A percentile compares a stretch with the other conserved stretches of the same genome.
phyloP scores from a whole-genome alignment of 2,113 vertebrate species.

The Mustela lutreola region DNA sequence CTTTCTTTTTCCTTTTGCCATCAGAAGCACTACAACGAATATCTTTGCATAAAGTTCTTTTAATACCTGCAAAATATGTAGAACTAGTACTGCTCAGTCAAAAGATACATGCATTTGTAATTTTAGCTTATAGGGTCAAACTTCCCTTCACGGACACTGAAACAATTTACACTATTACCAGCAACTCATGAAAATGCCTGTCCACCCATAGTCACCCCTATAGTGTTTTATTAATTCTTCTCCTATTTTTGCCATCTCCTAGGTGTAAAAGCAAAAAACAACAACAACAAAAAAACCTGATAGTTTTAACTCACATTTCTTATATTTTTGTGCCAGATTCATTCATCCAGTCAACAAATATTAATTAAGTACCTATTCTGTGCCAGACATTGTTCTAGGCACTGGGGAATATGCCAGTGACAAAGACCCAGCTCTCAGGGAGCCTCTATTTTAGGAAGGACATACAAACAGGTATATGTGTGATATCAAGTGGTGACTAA shows the following conservation, averaged over 20 bases:
- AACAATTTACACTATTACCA: not conserved
- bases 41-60: not conserved
- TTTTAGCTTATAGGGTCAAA: not conserved
- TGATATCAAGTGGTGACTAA: not conserved
- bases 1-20: not conserved
- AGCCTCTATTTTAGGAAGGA: not conserved
- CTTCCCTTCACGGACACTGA: not conserved
- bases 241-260: constrained; percentile 3
- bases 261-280: not conserved
- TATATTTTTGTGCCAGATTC: not conserved
- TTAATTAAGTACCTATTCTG: too few species aligned
- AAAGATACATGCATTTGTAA: not conserved
- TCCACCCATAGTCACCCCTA: not conserved
- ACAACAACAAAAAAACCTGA: not conserved
- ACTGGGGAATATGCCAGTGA: not conserved
- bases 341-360: too few species aligned
- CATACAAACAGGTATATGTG: not conserved
- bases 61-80: not conserved
- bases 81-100: not conserved
- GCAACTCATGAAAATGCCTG: not conserved
- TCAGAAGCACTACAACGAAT: not conserved
- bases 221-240: not conserved
- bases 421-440: not conserved
- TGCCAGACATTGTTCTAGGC: too few species aligned
- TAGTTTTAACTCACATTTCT: constrained; percentile 2